Evolutionary conservation across 2,113 vertebrate genomes (phyloP).

Genomic region (Pangasianodon hypophthalmus): DNA sequence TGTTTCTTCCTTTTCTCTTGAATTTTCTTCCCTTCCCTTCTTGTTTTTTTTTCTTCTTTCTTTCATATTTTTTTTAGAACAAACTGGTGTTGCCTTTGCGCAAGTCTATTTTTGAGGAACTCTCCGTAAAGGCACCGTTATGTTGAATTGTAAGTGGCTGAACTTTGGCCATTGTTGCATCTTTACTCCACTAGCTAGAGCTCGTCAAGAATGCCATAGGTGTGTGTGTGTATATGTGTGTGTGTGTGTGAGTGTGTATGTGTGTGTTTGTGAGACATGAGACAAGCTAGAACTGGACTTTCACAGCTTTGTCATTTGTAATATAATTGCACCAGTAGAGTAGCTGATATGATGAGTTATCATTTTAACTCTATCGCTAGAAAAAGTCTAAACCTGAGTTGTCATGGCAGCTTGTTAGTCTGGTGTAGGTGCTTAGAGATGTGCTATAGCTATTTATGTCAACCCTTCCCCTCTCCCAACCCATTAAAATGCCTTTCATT

Average conservation of each 20-base stretch:
- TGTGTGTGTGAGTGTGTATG: neutral
- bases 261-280: constrained; percentile 4
- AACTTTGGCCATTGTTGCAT: constrained; percentile 58
- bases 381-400: constrained; percentile 19
- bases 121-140: constrained; percentile 71
- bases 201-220: constrained; percentile 8
- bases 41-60: constrained; percentile 62
- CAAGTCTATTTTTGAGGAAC: constrained; percentile 83
- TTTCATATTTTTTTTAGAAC: constrained; percentile 73
- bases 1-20: constrained; percentile 51
- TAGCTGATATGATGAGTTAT: neutral
- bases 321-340: neutral
- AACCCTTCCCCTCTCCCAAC: neutral
- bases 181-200: constrained; percentile 49
- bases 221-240: constrained; percentile 14
- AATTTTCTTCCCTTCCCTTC: constrained; percentile 37
- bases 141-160: constrained; percentile 77
- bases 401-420: constrained; percentile 47
- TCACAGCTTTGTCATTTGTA: constrained; percentile 19
- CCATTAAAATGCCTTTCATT: neutral
- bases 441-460: constrained; percentile 4
- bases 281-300: constrained; percentile 38
- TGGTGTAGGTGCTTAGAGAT: constrained; percentile 20
- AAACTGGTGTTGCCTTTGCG: constrained; percentile 83
- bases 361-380: neutral